Conservation (phyloP, 2,888 invertebrate species). For the Tipula helvola region DNA sequence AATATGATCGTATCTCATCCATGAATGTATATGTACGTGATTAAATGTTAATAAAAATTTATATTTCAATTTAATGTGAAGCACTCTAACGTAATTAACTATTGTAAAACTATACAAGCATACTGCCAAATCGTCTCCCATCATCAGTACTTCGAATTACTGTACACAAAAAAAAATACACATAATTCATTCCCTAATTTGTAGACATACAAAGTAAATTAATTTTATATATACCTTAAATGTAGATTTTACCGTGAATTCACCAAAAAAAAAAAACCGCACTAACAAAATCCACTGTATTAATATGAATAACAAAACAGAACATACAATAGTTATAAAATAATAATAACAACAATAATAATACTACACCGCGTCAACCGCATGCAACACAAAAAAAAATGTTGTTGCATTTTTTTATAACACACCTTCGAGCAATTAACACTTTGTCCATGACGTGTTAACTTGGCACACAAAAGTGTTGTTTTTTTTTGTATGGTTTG, state of each 20-base stretch:
- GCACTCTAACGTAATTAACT: not conserved
- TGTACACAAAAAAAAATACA: not conserved
- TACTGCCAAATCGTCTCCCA: not conserved
- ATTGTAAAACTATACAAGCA: not conserved
- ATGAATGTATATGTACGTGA: not conserved
- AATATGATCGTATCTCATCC: not conserved
- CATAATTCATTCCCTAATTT: not conserved
- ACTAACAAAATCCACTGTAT: not conserved
- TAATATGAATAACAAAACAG: not conserved
- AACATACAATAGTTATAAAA: not conserved
- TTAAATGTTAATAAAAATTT: not conserved
- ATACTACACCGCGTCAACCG: not conserved
- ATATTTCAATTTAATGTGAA: not conserved
- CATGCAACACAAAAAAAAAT: not conserved
- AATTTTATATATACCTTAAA: not conserved
- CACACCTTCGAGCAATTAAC: constrained; percentile 13
- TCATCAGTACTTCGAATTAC: not conserved
- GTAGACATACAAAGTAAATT: not conserved
- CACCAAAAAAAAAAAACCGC: not conserved
- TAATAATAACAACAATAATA: not conserved
- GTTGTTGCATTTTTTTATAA: not conserved
- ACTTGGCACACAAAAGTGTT: not conserved
- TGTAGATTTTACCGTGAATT: not conserved
- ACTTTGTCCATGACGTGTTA: constrained; percentile 14
- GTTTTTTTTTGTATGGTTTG: not conserved